Evolutionary conservation across 2,888 invertebrate species (phyloP).

Genomic region (Cerastis rubricosa): DNA sequence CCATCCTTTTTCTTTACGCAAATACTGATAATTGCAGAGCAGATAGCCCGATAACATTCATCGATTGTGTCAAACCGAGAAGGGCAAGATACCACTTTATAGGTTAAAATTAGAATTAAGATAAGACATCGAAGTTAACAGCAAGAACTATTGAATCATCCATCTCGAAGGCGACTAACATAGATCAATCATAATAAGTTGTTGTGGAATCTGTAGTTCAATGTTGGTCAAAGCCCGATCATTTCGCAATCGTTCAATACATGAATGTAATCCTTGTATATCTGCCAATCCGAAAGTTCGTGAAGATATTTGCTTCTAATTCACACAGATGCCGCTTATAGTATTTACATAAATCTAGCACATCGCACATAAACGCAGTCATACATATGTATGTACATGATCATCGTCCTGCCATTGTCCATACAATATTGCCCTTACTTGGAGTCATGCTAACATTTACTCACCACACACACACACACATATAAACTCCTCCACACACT

Average conservation of each 20-base stretch:
- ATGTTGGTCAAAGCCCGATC: slow-evolving; percentile 4
- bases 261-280: background rate
- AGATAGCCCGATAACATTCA: background rate
- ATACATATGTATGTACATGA: background rate
- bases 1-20: background rate
- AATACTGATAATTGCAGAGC: slow-evolving; percentile 3
- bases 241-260: background rate
- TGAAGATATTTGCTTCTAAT: background rate
- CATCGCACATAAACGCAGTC: background rate
- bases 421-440: too few relatives aligned
- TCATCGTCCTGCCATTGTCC: background rate
- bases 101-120: slow-evolving; percentile 34
- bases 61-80: slow-evolving; percentile 14
- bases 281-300: background rate
- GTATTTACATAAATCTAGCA: background rate
- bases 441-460: background rate
- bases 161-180: background rate
- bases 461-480: background rate
- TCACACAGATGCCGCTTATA: background rate
- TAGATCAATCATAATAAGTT: slow-evolving; percentile 1
- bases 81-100: slow-evolving; percentile 18
- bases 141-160: slow-evolving; percentile 34
- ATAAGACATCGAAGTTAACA: slow-evolving; percentile 13
- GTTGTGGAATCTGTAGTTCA: slow-evolving; percentile 10
- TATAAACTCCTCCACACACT: background rate